These are phyloP conservation scores for Orius laevigatus DNA, from an alignment of 1,140 invertebrate species.

Conservation along the genomic window DNA sequence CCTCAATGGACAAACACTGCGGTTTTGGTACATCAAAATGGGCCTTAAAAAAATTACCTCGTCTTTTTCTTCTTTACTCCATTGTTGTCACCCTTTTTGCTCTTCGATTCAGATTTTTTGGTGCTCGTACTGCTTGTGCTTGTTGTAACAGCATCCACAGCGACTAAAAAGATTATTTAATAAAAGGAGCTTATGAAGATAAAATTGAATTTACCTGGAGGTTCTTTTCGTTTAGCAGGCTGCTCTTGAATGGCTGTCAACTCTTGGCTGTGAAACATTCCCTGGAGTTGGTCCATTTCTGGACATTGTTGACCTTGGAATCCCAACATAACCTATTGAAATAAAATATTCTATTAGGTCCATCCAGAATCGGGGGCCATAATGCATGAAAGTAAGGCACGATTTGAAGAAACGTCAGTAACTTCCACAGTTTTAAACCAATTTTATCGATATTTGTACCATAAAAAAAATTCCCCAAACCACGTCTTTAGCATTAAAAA, in stretches of 20 bases:
- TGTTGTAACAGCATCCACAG: constrained; percentile 22
- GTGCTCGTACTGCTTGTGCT: constrained; percentile 31
- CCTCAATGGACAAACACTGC: constrained; percentile 2
- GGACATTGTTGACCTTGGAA: constrained; percentile 13
- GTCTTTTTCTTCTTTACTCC: constrained; percentile 89
- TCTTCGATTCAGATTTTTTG: constrained; percentile 53
- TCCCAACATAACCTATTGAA: constrained; percentile 34
- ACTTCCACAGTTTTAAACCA: no score
- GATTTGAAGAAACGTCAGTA: no score
- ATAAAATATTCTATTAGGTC: constrained; percentile 19
- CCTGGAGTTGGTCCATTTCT: constrained; percentile 15
- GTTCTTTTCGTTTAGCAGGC: constrained; percentile 17
- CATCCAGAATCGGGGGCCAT: no score
- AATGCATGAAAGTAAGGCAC: no score
- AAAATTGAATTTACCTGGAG: constrained; percentile 9
- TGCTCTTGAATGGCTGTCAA: constrained; percentile 4
- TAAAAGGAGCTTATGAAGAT: no score
- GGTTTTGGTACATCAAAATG: constrained; percentile 4
- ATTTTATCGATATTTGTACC: no score
- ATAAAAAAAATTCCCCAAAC: no score
- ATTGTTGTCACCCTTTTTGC: constrained; percentile 69
- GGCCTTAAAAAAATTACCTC: constrained; percentile 36
- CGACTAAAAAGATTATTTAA: constrained; percentile 8
- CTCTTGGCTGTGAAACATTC: constrained; percentile 12
- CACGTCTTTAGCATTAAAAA: no score